phyloP scores from a whole-genome alignment of 1,140 invertebrate genomes.

The Heliconius congener region DNA sequence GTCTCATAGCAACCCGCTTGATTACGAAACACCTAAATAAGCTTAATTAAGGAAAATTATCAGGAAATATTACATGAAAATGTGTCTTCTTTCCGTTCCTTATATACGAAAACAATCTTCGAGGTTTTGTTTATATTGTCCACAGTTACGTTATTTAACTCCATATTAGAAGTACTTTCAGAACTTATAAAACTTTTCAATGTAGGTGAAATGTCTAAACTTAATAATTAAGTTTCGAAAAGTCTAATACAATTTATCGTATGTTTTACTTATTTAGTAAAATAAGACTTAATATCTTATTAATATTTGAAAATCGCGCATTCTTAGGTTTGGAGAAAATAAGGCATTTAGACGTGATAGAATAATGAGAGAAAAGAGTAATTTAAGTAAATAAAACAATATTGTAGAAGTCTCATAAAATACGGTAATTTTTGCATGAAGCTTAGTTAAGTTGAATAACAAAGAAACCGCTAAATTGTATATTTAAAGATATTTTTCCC shows the following conservation, averaged over 20 bases:
- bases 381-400: too few species aligned
- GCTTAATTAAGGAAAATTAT: constrained; percentile 3
- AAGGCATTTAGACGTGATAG: too few species aligned
- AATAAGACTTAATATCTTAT: background rate
- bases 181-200: background rate
- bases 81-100: background rate
- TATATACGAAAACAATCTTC: background rate
- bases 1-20: background rate
- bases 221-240: background rate
- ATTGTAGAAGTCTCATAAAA: background rate
- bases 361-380: too few species aligned
- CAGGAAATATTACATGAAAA: background rate
- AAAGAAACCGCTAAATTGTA: background rate
- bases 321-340: too few species aligned
- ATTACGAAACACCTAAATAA: background rate
- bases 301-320: too few species aligned
- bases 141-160: background rate
- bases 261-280: background rate
- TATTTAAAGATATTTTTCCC: too few species aligned
- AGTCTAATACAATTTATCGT: background rate
- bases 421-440: background rate
- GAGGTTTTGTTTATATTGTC: background rate
- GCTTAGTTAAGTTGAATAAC: too few species aligned
- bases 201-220: background rate
- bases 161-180: background rate